Evolutionary conservation across 2,888 invertebrate species (phyloP), one percentile per base, ranked within the genome.

Genomic region (Gasteruption jaculator): DNA sequence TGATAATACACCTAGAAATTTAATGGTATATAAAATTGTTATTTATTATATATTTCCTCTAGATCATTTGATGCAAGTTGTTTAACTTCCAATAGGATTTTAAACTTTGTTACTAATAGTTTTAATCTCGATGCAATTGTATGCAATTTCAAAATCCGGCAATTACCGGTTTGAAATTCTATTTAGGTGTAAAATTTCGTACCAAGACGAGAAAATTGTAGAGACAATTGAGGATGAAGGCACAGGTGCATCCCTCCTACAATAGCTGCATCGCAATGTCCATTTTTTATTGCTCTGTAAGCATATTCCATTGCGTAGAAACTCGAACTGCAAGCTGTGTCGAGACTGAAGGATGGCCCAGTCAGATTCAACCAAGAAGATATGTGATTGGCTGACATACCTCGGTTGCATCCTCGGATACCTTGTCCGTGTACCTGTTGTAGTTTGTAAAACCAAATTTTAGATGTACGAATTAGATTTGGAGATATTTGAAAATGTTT

Each of bases 251-350:
- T 78, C 1, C 91, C 93, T 6, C 87, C 92, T 3, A 95, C 91
- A 38, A 95, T 81, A 0, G 94, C 95, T 0, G 85, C 78, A 52
- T 95, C 92, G 58, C 92, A 91, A 46, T 83, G 81, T 0, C 90
- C 91, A 54, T 81, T 81, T 29, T 85, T 75, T 33, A 92, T 80
- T 0, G 87, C 81, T 39, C 79, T 76, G 65, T 85, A 86, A 8
- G 88, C 89, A 54, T 85, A 84, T 57, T 93, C 90, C 33, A 94
- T 51, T 0, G 93, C 93, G 57, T 88, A 83, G 50, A 92, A 76
- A 5, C 91, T 90, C 41, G 93, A 93, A 12, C 91, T 91, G 68
- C 94, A 95, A 1, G 94, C 94, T 0, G 93, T 91, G 71, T 95
- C 94, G 12, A 91, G 77, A 1, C 86, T 78, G 72, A 83, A 89